These are phyloP conservation scores for Serranus cabrilla DNA, from an alignment of 2,797 vertebrate genomes.

Conservation along the genomic window DNA sequence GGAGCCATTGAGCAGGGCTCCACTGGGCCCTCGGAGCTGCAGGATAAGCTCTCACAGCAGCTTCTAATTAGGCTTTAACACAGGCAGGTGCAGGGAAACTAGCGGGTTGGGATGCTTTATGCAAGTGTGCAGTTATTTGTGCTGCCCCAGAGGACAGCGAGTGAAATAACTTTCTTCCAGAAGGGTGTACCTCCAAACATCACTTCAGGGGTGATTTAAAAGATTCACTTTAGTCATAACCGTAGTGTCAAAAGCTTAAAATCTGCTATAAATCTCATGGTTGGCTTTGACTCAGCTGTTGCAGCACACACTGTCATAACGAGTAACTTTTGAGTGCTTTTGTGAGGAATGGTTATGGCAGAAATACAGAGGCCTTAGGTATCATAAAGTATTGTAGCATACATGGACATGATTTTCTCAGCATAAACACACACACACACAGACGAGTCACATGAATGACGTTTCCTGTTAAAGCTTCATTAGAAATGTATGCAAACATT, in stretches of 20 bases:
- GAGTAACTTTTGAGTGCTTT: background rate
- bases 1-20: constrained; percentile 73
- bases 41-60: constrained; percentile 70
- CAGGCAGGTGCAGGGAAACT: constrained; percentile 68
- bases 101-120: constrained; percentile 55
- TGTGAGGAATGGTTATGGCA: background rate
- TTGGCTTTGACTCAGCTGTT: constrained; percentile 6
- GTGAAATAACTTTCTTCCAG: constrained; percentile 50
- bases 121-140: constrained; percentile 65
- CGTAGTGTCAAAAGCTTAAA: constrained; percentile 37
- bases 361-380: background rate
- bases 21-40: constrained; percentile 31
- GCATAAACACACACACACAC: background rate
- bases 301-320: background rate
- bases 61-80: constrained; percentile 70
- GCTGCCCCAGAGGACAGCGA: constrained; percentile 30
- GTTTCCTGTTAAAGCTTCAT: background rate
- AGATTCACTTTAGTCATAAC: constrained; percentile 36
- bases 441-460: background rate
- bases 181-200: constrained; percentile 49
- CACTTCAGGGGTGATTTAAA: constrained; percentile 49
- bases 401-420: constrained; percentile 6
- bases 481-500: background rate
- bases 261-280: constrained; percentile 27
- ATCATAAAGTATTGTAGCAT: background rate